phyloP scores from a whole-genome alignment of 2,113 vertebrate species.

The Brachypteracias leptosomus region DNA sequence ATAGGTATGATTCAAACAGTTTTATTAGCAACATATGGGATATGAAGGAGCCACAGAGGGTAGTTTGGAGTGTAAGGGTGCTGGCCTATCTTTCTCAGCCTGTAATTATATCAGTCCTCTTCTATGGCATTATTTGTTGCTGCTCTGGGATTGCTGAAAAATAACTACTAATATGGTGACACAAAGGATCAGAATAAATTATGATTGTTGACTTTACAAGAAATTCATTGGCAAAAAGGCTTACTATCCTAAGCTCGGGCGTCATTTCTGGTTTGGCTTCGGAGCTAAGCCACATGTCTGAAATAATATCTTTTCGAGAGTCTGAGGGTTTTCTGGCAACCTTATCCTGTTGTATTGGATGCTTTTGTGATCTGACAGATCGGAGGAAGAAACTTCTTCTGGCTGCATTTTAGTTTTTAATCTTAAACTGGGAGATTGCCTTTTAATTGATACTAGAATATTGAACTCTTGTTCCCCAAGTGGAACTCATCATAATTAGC shows the following conservation, averaged over 20 bases:
- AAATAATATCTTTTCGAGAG: not conserved
- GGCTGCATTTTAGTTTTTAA: not conserved
- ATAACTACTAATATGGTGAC: slow-evolving; percentile 69
- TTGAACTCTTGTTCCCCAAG: slow-evolving; percentile 23
- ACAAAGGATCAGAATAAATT: slow-evolving; percentile 73
- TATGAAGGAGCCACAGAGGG: slow-evolving; percentile 73
- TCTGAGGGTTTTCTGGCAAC: not conserved
- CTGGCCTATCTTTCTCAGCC: slow-evolving; percentile 70
- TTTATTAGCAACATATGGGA: slow-evolving; percentile 78
- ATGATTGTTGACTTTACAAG: slow-evolving; percentile 66
- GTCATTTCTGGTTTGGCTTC: slow-evolving; percentile 21
- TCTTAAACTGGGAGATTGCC: not conserved
- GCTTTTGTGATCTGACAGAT: slow-evolving; percentile 5
- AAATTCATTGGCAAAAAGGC: slow-evolving; percentile 64
- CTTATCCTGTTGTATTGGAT: not conserved
- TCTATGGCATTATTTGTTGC: slow-evolving; percentile 72
- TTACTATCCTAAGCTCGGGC: not conserved
- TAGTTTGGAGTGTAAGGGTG: slow-evolving; percentile 71
- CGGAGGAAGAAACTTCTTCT: not conserved
- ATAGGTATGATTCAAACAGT: slow-evolving; percentile 76
- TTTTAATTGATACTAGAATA: not conserved
- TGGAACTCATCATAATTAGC: not conserved
- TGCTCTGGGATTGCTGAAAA: slow-evolving; percentile 71
- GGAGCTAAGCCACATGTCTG: not conserved
- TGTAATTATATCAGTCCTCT: slow-evolving; percentile 69